Base-by-base conservation (phyloP, 2,888 invertebrate species). In the Scaptomyza parva region DNA sequence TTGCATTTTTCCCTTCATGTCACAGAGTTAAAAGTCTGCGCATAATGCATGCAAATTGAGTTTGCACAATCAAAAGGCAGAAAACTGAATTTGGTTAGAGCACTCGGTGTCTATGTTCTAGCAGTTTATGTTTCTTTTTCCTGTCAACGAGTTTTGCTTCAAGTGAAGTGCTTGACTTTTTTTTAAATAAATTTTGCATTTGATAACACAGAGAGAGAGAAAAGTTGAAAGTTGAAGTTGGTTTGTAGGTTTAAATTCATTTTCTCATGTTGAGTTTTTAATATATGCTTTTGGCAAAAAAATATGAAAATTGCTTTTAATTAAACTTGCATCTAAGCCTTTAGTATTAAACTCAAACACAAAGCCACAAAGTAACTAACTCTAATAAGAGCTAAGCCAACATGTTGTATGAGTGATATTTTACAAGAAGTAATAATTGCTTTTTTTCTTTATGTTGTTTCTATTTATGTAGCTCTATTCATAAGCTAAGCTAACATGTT, bases 21-120 rank as follows among this genome's bases (percentile, higher is more conserved):
- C 35, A 50, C 2, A 5, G 11, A 48, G 18, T 14, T 5, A 22
- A 51, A 60, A 50, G 39, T 9, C 54, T 50, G 35, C 35, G 48
- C 68, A 69, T 72, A 74, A 70, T 74, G 62, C 61, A 78, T 67
- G 77, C 63, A 79, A 81, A 81, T 79, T 74, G 44, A 54, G 71
- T 76, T 79, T 52, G 37, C 63, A 6, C n/a, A 14, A 20, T n/a
- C 9, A 8, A 20, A 47, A n/a, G 22, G 35, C 48, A 11, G 48
- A 48, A 35, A 33, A 33, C 22, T 48, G 35, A 20, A 22, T 14
- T 35, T 48, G 47, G 8, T 18, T 20, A 6, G 4, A n/a, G 9
- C 6, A n/a, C n/a, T 33, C 35, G n/a, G 33, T 30, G 30, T 30
- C 7, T 35, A 14, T 6, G 8, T 35, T 14, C 2, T 9, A 28